Evolutionary conservation across 2,888 invertebrate genomes (phyloP), one percentile per base, ranked within the genome.

Genomic region (Coenonympha arcania): DNA sequence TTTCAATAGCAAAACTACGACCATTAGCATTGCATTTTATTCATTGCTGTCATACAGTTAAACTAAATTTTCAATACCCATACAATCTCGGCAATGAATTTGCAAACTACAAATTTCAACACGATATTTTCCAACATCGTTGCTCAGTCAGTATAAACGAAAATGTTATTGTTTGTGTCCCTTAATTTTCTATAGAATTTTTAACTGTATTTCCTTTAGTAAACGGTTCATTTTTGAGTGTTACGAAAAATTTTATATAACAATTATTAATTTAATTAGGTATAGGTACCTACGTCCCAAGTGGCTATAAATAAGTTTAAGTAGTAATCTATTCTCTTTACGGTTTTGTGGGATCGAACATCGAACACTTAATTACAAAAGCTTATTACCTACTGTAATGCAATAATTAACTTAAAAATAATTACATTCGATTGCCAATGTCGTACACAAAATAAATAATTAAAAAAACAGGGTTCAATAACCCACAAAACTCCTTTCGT

Each of bases 1-100:
- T 45, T 56, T 42, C 39, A 44, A 39, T 36, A 48, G 15, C 48
- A 46, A 48, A 42, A 42, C 19, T 18, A 31, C 13, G 19, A 16
- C 28, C 19, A 45, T 50, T 46, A 51, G 26, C 39, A 8, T 6
- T 15, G 6, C 11, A 11, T 39, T 8, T 3, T 26, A 44, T 48
- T 8, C 50, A 53, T 47, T 48, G 42, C 41, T 24, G 6, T 22
- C 44, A 36, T 43, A 19, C 1, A 16, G 8, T 3, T 16, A 4
- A n/a, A 22, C 6, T 4, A n/a, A 4, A 15, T 9, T 9, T 9
- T 42, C 8, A n/a, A 18, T 2, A 9, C 0, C 11, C 8, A 19
- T 5, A 20, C 6, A 33, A 19, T 34, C 18, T 8, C 1, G 37
- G 51, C 22, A 42, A 42, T 51, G 42, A 11, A n/a, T 19, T 22